Evolutionary conservation across 2,888 invertebrate species (phyloP), one percentile per base, ranked within the genome.

Genomic region (Phaedon cochleariae): DNA sequence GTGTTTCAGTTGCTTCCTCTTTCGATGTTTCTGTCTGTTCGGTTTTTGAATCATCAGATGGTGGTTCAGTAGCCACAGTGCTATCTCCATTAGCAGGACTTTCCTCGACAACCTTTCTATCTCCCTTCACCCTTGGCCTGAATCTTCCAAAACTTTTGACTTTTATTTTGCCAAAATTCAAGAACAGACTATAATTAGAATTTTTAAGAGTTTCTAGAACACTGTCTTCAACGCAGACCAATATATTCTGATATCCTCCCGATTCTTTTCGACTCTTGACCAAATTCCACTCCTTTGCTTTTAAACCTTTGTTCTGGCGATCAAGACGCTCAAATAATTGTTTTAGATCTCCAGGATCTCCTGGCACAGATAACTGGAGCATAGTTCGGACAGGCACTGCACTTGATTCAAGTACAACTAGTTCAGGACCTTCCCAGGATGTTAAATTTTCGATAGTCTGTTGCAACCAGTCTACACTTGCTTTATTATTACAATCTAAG

Each of bases 401-500:
- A 18, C 48, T 37, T 0, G 62, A 62, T 45, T 66, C 66, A 26
- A 62, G 22, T n/a, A 66, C 59, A 22, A 29, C n/a, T n/a, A 66
- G 15, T 29, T 62, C 62, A 10, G 26, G 26, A 10, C 62, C 66
- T 48, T 66, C 54, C 66, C 66, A 66, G 18, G 48, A 22, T 29
- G 29, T 22, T 9, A 66, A 29, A 31, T 49, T 59, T 7, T 62
- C 52, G 31, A 66, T 51, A n/a, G 66, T 62, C 0, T 62, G 59
- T 54, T 52, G 46, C 55, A 66, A 37, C 66, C 66, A 66, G 37
- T 66, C 66, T 17, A 48, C 59, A 51, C 62, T 62, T 9, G 59
- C 59, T 45, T 62, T 51, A 48, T 66, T 66, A 41, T 62, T 62
- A 18, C 66, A 66, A 55, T 66, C 34, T 34, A 66, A 66, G 7